Base-by-base conservation (phyloP, 2,113 vertebrate species). In the Protobothrops mucrosquamatus region DNA sequence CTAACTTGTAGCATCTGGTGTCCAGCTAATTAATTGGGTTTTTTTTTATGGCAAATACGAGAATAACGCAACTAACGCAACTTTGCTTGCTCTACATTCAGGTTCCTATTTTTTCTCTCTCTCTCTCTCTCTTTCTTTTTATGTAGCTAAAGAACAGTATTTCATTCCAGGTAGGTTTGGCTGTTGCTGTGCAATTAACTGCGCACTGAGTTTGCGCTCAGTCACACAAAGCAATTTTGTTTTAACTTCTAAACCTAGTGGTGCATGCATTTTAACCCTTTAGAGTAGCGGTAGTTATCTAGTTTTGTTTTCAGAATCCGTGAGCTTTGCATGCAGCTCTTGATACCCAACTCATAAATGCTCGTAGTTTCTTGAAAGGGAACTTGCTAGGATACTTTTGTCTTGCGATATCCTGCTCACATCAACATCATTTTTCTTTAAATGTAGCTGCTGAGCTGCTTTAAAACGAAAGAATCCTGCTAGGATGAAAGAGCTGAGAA, bases 81-180 rank as follows among this genome's bases (percentile, higher is more conserved):
- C n/a, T n/a, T 96, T 97, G 96, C 97, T 98, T 97, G 97, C 94
- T 98, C 97, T 39, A 97, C 96, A 97, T 98, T 98, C 98, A 98
- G 98, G 98, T 98, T 99, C 98, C 97, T 98, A 98, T 97, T 96
- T 97, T 96, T 97, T 96, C 95, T 97, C 96, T 95, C 95, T 96
- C 11, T 61, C 3, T 97, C 95, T 97, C 97, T 96, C 95, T 97
- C 97, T 95, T 95, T 96, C 12, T 97, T 98, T 98, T 98, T 97
- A 98, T 98, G 98, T 99, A 99, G 99, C 99, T 98, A 99, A 99
- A 98, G 99, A 99, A 97, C 99, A 99, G 97, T 99, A 99, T 99
- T 98, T 99, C 98, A 99, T 99, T 98, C 99, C 99, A 99, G 99
- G 99, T 99, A 99, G 98, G 98, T 98, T 97, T 97, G 97, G 95